phyloP scores from a whole-genome alignment of 2,113 vertebrate species.

The Indicator indicator region DNA sequence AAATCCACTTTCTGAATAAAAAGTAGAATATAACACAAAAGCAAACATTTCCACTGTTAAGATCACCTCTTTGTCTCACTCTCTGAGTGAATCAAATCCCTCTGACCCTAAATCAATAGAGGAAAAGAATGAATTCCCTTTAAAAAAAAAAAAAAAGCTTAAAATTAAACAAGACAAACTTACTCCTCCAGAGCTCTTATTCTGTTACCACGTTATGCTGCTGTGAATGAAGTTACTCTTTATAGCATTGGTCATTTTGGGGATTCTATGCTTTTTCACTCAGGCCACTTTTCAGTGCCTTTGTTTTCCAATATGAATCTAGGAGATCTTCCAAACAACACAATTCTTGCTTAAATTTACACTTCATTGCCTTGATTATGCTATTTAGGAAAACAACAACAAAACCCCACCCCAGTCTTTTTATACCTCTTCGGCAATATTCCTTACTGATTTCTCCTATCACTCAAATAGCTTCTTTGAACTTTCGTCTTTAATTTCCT shows the following conservation, averaged over 20 bases:
- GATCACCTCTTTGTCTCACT: neutral
- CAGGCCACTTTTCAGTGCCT: neutral
- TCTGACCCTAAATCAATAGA: neutral
- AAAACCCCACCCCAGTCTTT: neutral
- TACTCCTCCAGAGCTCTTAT: neutral
- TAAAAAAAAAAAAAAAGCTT: neutral
- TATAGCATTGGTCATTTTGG: neutral
- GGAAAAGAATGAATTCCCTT: neutral
- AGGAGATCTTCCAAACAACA: slow-evolving; percentile 10
- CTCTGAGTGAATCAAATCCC: neutral
- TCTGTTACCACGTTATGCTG: neutral
- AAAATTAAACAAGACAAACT: slow-evolving; percentile 13
- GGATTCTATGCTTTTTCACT: neutral
- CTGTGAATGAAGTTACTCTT: slow-evolving; percentile 21
- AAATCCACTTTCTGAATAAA: slow-evolving; percentile 34
- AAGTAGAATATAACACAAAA: neutral
- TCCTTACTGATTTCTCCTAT: neutral
- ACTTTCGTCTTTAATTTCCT: neutral
- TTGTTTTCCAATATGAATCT: neutral
- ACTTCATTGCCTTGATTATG: slow-evolving; percentile 13
- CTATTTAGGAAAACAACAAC: neutral
- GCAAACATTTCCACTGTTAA: neutral
- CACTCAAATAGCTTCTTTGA: neutral
- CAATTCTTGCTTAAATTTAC: neutral
- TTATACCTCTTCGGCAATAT: neutral